Percentiles rank a stretch among this genome's conserved stretches.
These are phyloP conservation scores for Ochropleura plecta DNA, from an alignment of 2,888 invertebrate species.

Conservation along the genomic window DNA sequence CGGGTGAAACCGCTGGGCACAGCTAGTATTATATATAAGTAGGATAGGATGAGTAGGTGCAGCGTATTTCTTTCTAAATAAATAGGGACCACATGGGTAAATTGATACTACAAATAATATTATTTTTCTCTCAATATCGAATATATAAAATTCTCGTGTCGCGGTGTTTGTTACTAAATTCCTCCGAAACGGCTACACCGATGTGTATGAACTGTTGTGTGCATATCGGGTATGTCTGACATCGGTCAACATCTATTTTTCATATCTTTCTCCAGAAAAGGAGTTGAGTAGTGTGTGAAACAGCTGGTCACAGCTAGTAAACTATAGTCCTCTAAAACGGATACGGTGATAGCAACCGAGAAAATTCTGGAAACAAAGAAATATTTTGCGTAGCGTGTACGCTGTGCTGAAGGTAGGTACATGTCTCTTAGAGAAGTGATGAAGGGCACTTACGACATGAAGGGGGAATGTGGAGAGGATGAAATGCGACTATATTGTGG, in stretches of 20 bases:
- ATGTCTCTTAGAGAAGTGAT: conserved; percentile 28
- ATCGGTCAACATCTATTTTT: too few relatives aligned
- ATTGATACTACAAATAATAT: neutral
- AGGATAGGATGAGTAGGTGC: neutral
- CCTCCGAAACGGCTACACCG: too few relatives aligned
- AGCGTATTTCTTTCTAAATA: neutral
- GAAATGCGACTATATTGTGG: neutral
- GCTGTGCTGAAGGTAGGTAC: neutral
- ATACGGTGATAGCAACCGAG: neutral
- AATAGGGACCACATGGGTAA: neutral
- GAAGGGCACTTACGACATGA: conserved; percentile 13
- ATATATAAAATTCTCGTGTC: too few relatives aligned
- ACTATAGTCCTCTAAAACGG: neutral
- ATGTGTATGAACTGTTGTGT: too few relatives aligned
- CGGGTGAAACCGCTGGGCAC: too few relatives aligned
- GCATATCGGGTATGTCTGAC: too few relatives aligned
- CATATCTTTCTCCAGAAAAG: too few relatives aligned
- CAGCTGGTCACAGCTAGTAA: too few relatives aligned
- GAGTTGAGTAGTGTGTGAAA: too few relatives aligned
- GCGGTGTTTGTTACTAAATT: too few relatives aligned
- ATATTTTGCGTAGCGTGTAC: conserved; percentile 3
- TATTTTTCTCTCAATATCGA: neutral
- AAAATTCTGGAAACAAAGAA: conserved; percentile 3
- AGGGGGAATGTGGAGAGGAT: neutral
- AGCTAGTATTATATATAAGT: too few relatives aligned